Base-by-base conservation (phyloP, 2,888 invertebrate species). In the Andrena dorsata region DNA sequence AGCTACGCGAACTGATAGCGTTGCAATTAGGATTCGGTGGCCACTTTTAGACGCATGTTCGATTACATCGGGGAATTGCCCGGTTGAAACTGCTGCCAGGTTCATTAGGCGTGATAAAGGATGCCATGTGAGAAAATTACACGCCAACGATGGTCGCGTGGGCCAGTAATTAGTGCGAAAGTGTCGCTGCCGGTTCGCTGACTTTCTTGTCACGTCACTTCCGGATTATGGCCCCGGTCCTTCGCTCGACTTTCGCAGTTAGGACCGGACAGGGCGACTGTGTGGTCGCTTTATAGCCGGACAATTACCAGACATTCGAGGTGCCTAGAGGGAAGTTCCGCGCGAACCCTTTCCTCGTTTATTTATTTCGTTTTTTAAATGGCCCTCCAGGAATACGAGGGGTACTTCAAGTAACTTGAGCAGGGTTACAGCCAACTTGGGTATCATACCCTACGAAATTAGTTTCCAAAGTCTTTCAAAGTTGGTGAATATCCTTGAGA, bases 181-280 rank as follows among this genome's bases (percentile, higher is more conserved):
- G 79, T 80, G 83, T 71, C 80, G 73, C 80, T 61, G 58, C 66
- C 63, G 64, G 68, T 75, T 77, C 66, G 78, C 79, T 79, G 78
- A 76, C 79, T 88, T 89, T 88, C 88, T 88, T 83, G 86, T 86
- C 90, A 82, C 85, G 88, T 89, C 84, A 86, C 76, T 83, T 89
- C 82, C 79, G 86, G 84, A 90, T 90, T 90, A 88, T 76, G 82
- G 81, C 65, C 68, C 10, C 56, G 80, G 78, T 32, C 75, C 69
- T 74, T 78, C 65, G 41, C 32, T 23, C 74, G 76, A 84, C 73
- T 82, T 82, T 83, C 73, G 73, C 61, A 69, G 72, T 78, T 82
- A 73, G 65, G 72, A 47, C 41, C 61, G 64, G 61, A 61, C 66
- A 60, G 56, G 32, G 23, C 20, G 60, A 64, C 65, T 70, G 23